Evolutionary conservation across 92 coral and sea anemone species (phyloP).

Genomic region (Scolanthus callimorphus): DNA sequence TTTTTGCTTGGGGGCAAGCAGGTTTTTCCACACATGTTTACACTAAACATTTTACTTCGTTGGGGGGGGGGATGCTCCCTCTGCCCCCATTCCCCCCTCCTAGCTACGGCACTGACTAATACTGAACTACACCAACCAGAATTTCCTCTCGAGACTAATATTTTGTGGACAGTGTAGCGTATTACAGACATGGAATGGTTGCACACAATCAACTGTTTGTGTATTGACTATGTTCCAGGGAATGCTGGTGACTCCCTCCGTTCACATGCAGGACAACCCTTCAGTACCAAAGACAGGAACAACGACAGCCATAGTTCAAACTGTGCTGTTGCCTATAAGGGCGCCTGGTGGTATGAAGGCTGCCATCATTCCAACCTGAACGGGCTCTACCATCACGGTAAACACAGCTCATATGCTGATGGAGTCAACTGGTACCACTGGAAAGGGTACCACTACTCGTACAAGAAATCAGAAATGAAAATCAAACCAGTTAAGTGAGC

Average conservation of each 20-base stretch:
- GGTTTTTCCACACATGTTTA: too few species aligned
- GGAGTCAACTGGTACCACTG: constrained; percentile 48
- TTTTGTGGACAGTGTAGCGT: too few species aligned
- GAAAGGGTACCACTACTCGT: constrained; percentile 57
- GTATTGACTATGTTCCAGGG: too few species aligned
- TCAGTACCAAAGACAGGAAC: constrained; percentile 40
- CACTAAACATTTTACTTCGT: too few species aligned
- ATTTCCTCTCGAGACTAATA: too few species aligned
- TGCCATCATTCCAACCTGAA: constrained; percentile 43
- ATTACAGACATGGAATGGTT: too few species aligned
- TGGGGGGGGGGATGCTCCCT: too few species aligned
- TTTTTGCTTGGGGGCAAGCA: too few species aligned
- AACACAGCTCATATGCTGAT: constrained; percentile 33
- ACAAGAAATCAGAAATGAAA: constrained; percentile 55
- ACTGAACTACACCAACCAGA: too few species aligned
- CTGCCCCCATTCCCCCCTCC: too few species aligned
- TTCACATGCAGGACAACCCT: constrained; percentile 21
- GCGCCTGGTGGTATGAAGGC: constrained; percentile 53
- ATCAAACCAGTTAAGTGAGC: constrained; percentile 28
- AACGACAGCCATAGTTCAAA: constrained; percentile 2
- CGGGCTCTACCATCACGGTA: constrained; percentile 45
- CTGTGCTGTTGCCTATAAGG: constrained; percentile 36
- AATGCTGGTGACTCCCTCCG: constrained; percentile 37
- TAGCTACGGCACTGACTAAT: too few species aligned
- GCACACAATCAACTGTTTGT: too few species aligned